These are phyloP conservation scores for Drosophila anomelani DNA, from an alignment of 2,888 invertebrate species.

Conservation along the genomic window DNA sequence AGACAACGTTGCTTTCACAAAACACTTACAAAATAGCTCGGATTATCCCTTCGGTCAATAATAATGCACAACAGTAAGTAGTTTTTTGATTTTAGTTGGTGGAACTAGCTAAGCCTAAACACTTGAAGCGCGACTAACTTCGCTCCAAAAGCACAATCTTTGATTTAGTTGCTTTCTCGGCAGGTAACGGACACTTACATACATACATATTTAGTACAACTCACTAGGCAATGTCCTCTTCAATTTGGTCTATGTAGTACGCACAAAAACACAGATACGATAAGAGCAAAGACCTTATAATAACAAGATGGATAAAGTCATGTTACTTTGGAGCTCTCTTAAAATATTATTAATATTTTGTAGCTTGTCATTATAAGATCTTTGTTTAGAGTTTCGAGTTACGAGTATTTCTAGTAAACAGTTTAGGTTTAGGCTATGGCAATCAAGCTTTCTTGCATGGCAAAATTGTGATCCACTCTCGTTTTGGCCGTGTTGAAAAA, in stretches of 20 bases:
- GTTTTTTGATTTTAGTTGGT: slow-evolving; percentile 54
- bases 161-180: slow-evolving; percentile 45
- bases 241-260: slow-evolving; percentile 7
- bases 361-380: not conserved
- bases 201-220: slow-evolving; percentile 41
- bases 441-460: slow-evolving; percentile 6
- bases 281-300: not conserved
- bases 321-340: not conserved
- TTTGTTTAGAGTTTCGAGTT: not conserved
- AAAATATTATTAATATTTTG: too few species aligned
- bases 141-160: slow-evolving; percentile 44
- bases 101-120: slow-evolving; percentile 65
- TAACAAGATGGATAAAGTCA: not conserved
- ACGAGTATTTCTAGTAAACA: slow-evolving; percentile 10
- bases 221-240: slow-evolving; percentile 21
- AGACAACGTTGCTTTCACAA: slow-evolving; percentile 71
- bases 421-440: slow-evolving; percentile 14
- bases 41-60: slow-evolving; percentile 37
- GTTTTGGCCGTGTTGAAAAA: not conserved
- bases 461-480: slow-evolving; percentile 21
- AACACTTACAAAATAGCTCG: slow-evolving; percentile 67
- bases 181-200: slow-evolving; percentile 57
- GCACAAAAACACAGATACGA: slow-evolving; percentile 36
- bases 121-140: slow-evolving; percentile 59
- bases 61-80: slow-evolving; percentile 67